Conservation (phyloP, 2,888 invertebrate genomes). For the Nymphalis urticae region DNA sequence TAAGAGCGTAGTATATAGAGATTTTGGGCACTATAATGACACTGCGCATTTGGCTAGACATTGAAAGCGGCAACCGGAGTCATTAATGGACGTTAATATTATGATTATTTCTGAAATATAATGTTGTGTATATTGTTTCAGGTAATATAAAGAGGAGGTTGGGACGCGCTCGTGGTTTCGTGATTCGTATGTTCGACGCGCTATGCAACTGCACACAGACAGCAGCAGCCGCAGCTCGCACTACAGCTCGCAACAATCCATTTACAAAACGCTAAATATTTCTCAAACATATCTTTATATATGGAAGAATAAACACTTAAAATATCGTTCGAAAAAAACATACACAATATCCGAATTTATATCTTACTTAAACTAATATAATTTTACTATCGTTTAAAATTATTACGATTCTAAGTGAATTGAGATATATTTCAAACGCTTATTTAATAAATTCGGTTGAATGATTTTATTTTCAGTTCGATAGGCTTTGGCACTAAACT, state of each 20-base stretch:
- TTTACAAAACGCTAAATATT: slow-evolving; percentile 68
- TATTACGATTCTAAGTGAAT: background rate
- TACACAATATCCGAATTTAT: background rate
- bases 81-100: too few relatives aligned
- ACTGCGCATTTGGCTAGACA: too few relatives aligned
- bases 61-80: too few relatives aligned
- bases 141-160: slow-evolving; percentile 82
- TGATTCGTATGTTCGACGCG: slow-evolving; percentile 83
- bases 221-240: slow-evolving; percentile 78
- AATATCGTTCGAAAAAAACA: background rate
- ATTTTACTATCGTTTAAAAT: background rate
- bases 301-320: background rate
- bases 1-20: too few relatives aligned
- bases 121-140: slow-evolving; percentile 52
- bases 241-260: slow-evolving; percentile 71
- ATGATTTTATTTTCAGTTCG: background rate
- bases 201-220: slow-evolving; percentile 85
- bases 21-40: too few relatives aligned
- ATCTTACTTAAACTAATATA: too few relatives aligned
- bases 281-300: slow-evolving; percentile 4
- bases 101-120: background rate
- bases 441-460: background rate
- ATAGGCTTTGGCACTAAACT: background rate
- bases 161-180: slow-evolving; percentile 82
- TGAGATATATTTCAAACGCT: background rate